Evolutionary conservation across 2,113 vertebrate species (phyloP), one percentile per base, ranked within the genome.

Genomic region (Saguinus midas): DNA sequence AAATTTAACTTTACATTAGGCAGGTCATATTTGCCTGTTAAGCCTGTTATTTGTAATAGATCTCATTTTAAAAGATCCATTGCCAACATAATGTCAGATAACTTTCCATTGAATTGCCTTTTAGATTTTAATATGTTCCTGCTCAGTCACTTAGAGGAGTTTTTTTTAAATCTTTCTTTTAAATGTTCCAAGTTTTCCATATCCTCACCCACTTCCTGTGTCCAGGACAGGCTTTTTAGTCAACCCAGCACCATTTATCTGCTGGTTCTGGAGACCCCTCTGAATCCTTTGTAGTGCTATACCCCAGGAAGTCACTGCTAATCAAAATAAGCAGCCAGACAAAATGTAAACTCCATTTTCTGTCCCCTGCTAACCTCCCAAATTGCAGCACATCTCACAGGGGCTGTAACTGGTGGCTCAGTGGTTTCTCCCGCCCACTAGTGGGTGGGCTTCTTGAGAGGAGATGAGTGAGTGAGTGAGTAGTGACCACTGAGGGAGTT

Each of bases 11-110:
- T 35, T 45, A 45, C 9, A 5, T 14, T 32, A 13, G 64, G 14
- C 40, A 43, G 75, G 45, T 91, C 40, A 1, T 61, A 64, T 92
- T 94, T 92, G 70, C 57, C 79, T 70, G 29, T 20, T 76, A 89
- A 95, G 43, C 70, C n/a, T 73, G 78, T 52, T 95, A 64, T 87
- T 84, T 93, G 75, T 81, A 89, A 89, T 82, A 82, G 20, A 88
- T 27, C 73, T 90, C 90, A 97, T 64, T 89, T 97, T 85, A 18
- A 84, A 91, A 96, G 83, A 95, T 64, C 50, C 50, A 78, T 72
- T 86, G 66, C 50, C 70, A 61, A 55, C 45, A 58, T 86, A 95
- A 91, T 95, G 73, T 91, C 87, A 45, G 57, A 73, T 29, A 88
- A 89, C 89, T 96, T 96, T 90, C 85, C 55, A 70, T 40, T 45